These are phyloP conservation scores for Drosophila emarginata DNA, from an alignment of 2,888 invertebrate species.

Conservation along the genomic window DNA sequence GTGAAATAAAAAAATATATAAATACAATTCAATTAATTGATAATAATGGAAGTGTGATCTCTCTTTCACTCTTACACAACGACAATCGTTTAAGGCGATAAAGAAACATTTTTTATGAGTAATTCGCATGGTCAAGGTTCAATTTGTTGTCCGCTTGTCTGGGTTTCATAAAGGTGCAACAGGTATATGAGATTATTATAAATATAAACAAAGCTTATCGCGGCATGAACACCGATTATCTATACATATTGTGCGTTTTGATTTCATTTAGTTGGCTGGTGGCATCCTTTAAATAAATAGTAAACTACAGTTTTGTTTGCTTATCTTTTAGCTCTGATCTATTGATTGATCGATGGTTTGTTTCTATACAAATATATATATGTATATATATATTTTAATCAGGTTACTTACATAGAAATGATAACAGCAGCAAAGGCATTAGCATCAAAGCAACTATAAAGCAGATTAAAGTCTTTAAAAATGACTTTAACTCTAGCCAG, in stretches of 20 bases:
- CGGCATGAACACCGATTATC: not conserved
- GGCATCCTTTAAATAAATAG: slow-evolving; percentile 24
- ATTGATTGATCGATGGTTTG: slow-evolving; percentile 43
- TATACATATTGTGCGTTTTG: not conserved
- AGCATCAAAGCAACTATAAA: slow-evolving; percentile 78
- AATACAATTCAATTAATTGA: slow-evolving; percentile 1
- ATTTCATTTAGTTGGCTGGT: not conserved
- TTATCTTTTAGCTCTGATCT: slow-evolving; percentile 30
- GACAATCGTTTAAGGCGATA: not conserved
- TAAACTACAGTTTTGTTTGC: not conserved
- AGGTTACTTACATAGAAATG: slow-evolving; percentile 80
- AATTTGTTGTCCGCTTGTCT: slow-evolving; percentile 50
- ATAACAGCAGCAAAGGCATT: slow-evolving; percentile 75
- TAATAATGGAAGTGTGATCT: not conserved
- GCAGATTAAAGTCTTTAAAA: slow-evolving; percentile 78
- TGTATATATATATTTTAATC: slow-evolving; percentile 32
- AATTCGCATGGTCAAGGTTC: slow-evolving; percentile 77
- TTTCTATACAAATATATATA: too few relatives aligned
- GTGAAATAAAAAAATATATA: slow-evolving; percentile 28
- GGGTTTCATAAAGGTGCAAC: slow-evolving; percentile 50
- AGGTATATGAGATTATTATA: slow-evolving; percentile 51
- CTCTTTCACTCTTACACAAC: not conserved
- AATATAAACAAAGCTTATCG: slow-evolving; percentile 46
- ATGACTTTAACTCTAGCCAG: slow-evolving; percentile 73
- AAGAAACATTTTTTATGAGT: slow-evolving; percentile 65